Evolutionary conservation across 2,113 vertebrate genomes (phyloP), one percentile per base, ranked within the genome.

Genomic region (Pogona vitticeps): DNA sequence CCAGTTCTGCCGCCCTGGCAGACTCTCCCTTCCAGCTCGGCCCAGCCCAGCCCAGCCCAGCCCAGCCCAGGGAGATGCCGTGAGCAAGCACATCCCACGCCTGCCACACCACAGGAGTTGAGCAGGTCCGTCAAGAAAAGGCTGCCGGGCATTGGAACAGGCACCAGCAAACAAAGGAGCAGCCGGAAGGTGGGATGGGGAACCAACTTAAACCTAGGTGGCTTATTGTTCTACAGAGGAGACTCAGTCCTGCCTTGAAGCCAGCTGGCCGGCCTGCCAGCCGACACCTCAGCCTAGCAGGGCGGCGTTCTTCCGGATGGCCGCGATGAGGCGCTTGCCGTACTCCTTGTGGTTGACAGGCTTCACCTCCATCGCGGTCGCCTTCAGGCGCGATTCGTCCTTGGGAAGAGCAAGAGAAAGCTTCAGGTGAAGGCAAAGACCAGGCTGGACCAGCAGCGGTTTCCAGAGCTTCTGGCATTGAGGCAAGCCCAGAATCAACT

Each of bases 331-430:
- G 93, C 98, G 97, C 92, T 96, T 97, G 97, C 97, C 94, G 90
- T 99, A 98, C 15, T 99, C 98, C 92, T 94, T 96, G 91, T 99
- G 97, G 95, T 99, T 98, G 82, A 99, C 97, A 0, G 98, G 98
- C 91, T 98, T 99, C 95, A 98, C 97, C 0, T 98, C 98, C 96
- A 98, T 1, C 73, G 98, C 98, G 0, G 98, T 98, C 8, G 98
- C 98, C 92, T 99, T 99, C 95, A 99, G 98, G 87, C 98, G 97
- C 90, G 98, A 98, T 76, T 99, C 99, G 33, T 99, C 99, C 99
- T 99, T 90, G 81, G 12, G 90, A 85, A 91, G 78, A 92, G 91
- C 17, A 18, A 46, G 38, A 76, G 94, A 86, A 76, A 28, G 78
- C 0, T 0, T 76, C 6, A 26, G 40, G 90, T 89, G 81, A 95